Conservation (phyloP, 2,797 vertebrate species). For the Choloepus didactylus region DNA sequence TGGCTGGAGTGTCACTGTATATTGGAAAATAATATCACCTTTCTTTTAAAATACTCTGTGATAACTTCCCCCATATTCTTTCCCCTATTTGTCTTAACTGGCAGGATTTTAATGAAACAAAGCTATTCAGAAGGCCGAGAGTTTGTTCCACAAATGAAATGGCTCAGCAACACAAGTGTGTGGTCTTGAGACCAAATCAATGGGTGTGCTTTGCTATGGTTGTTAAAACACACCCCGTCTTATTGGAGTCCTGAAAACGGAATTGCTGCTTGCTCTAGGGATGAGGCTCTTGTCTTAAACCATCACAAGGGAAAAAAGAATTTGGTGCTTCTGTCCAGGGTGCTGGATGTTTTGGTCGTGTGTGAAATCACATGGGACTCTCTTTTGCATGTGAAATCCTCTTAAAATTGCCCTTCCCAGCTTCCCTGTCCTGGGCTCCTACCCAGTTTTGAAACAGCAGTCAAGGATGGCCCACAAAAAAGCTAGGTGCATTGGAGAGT, state of each 20-base stretch:
- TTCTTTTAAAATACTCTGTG: conserved; percentile 38
- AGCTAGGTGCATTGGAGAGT: not conserved
- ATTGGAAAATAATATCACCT: not conserved
- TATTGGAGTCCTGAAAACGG: not conserved
- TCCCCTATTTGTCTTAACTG: conserved; percentile 14
- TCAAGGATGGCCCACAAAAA: not conserved
- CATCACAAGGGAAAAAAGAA: not conserved
- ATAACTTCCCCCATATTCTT: not conserved
- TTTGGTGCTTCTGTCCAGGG: not conserved
- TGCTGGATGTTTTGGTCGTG: not conserved
- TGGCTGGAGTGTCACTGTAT: not conserved
- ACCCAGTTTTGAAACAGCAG: not conserved
- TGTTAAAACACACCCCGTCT: not conserved
- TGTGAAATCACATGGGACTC: not conserved
- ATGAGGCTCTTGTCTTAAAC: not conserved
- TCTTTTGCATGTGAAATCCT: not conserved
- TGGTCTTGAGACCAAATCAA: not conserved
- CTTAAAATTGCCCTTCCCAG: not conserved
- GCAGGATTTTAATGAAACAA: not conserved
- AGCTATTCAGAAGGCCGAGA: not conserved
- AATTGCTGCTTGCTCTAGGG: not conserved
- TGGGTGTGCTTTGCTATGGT: not conserved
- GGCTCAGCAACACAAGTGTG: not conserved
- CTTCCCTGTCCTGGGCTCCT: not conserved
- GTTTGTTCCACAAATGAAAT: not conserved